These are phyloP conservation scores for Iselma pallidipennis DNA, from an alignment of 2,888 invertebrate species.

Conservation along the genomic window DNA sequence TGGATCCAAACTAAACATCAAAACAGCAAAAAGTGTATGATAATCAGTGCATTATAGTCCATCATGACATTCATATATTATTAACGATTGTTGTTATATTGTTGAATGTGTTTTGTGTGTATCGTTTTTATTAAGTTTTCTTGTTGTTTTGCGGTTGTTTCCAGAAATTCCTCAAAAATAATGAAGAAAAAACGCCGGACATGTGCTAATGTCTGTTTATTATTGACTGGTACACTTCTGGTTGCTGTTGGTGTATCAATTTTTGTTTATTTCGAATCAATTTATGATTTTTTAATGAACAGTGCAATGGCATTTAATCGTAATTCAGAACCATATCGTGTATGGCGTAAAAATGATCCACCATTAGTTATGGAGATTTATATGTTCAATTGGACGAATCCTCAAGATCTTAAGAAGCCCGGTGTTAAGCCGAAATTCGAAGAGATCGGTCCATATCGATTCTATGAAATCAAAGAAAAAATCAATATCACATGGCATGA, in stretches of 20 bases:
- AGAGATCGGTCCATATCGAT: slow-evolving; percentile 68
- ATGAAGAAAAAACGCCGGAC: slow-evolving; percentile 19
- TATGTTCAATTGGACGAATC: slow-evolving; percentile 54
- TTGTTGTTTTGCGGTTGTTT: slow-evolving; percentile 25
- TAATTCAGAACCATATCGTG: slow-evolving; percentile 43
- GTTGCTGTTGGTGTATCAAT: slow-evolving; percentile 42
- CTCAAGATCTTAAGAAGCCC: slow-evolving; percentile 60
- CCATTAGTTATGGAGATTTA: slow-evolving; percentile 49
- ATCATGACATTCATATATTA: not conserved
- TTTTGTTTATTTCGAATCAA: slow-evolving; percentile 43
- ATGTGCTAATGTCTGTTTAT: slow-evolving; percentile 38
- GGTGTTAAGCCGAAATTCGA: slow-evolving; percentile 62
- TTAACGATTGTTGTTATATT: too few species aligned
- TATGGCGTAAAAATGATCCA: slow-evolving; percentile 50
- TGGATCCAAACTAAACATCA: not conserved
- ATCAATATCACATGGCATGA: slow-evolving; percentile 75
- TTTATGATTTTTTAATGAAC: slow-evolving; percentile 42
- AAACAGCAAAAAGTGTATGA: not conserved
- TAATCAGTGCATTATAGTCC: not conserved
- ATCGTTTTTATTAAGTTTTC: not conserved
- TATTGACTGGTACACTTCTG: slow-evolving; percentile 43
- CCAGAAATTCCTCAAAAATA: slow-evolving; percentile 38
- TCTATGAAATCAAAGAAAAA: slow-evolving; percentile 69
- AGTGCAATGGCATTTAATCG: slow-evolving; percentile 40
- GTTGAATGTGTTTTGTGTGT: too few species aligned